phyloP scores from a whole-genome alignment of 2,113 vertebrate species.

The Chlorocebus sabaeus region DNA sequence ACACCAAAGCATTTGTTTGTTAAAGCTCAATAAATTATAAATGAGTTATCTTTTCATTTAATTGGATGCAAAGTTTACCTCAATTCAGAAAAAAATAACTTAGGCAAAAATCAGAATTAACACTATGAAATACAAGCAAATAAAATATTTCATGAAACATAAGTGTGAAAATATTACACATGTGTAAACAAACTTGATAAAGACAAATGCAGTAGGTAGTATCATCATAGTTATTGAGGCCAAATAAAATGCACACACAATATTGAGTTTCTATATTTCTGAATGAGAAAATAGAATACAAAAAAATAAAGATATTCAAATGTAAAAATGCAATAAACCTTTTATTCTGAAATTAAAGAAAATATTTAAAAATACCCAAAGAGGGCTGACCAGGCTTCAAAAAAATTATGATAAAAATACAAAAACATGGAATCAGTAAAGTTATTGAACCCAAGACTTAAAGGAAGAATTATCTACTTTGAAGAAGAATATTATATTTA shows the following conservation, averaged over 20 bases:
- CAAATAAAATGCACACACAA: not conserved
- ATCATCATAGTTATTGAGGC: not conserved
- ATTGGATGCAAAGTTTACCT: not conserved
- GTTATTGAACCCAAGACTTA: not conserved
- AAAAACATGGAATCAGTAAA: not conserved
- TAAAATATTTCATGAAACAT: not conserved
- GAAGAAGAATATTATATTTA: not conserved
- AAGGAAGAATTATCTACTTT: not conserved
- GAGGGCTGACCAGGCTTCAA: not conserved
- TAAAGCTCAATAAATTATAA: not conserved
- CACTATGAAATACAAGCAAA: not conserved
- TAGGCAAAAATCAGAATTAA: not conserved
- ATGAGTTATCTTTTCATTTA: not conserved
- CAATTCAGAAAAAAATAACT: not conserved
- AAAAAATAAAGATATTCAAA: not conserved
- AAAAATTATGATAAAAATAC: not conserved
- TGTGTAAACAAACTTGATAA: not conserved
- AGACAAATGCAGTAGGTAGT: too few species aligned
- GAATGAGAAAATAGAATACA: not conserved
- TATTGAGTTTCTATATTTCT: not conserved
- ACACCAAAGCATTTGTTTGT: not conserved
- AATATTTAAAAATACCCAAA: not conserved
- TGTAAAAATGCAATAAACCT: not conserved
- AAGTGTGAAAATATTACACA: too few species aligned
- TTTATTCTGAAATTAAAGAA: not conserved